A percentile compares a stretch with the other conserved stretches of the same genome.
Evolutionary conservation across 1,140 invertebrate species (phyloP).

Genomic region (Stegodyphus mimosarum): DNA sequence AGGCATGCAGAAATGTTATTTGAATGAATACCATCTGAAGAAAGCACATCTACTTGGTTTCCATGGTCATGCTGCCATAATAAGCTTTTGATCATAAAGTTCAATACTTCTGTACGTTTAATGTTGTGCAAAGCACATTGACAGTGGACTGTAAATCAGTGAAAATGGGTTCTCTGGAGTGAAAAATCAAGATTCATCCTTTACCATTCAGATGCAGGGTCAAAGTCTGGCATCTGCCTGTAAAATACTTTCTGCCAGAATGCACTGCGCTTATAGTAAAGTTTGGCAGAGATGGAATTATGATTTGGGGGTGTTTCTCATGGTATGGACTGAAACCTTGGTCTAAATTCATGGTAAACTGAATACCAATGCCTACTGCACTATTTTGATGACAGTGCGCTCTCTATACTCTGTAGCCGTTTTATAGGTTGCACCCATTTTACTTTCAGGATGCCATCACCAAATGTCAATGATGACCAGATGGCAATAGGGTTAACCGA

Average conservation of each 20-base stretch:
- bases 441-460: neutral
- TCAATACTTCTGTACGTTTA: neutral
- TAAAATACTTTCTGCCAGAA: neutral
- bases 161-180: neutral
- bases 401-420: too few relatives aligned
- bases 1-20: neutral
- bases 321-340: neutral
- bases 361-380: neutral
- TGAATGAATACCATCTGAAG: neutral
- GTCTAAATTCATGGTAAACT: neutral
- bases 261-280: neutral
- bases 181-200: neutral
- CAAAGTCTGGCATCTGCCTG: neutral
- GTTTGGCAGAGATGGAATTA: neutral
- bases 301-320: slow-evolving; percentile 9
- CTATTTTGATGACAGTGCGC: neutral
- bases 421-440: neutral
- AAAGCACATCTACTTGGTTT: neutral
- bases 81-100: neutral
- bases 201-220: neutral
- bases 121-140: neutral
- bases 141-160: neutral
- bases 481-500: neutral
- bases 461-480: neutral
- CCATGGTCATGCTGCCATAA: neutral